Base-by-base conservation (phyloP, 2,113 vertebrate species). In the Elachura formosa region DNA sequence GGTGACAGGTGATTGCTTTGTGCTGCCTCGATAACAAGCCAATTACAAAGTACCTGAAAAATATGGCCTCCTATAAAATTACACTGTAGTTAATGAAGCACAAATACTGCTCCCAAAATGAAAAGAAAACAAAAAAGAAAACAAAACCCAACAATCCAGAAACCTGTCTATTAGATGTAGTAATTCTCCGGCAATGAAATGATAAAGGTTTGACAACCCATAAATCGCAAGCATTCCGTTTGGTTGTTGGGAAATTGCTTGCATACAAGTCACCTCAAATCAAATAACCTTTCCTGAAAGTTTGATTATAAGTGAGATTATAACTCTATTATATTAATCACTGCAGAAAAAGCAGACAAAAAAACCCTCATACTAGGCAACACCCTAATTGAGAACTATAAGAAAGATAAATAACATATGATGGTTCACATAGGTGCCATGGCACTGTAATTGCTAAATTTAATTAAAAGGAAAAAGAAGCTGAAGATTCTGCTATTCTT, bases 321-420 rank as follows among this genome's bases (percentile, higher is more conserved):
- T 84, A 96, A 95, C 71, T 96, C 96, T 56, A 90, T 97, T 97
- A 97, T 75, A 87, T 93, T 85, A 95, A 95, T 91, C 92, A 92
- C 41, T 46, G 80, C 89, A 94, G 87, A 85, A 93, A 75, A 59
- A 85, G 59, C 86, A 86, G 87, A 64, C 74, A 61, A 92, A 87
- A 76, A 67, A 48, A 12, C 31, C 91, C 31, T 90, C 89, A 86
- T 38, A 91, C 72, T 95, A 97, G 96, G 76, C 90, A 96, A 94
- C 46, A 63, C 61, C 55, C 87, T 97, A 97, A 98, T 97, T 97
- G 91, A 95, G 96, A 97, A 95, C 97, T 97, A 95, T 96, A 94
- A 95, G 96, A 96, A 95, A 94, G 94, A 98, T 92, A 76, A 96
- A 93, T 91, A 97, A 83, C 96, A 95, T 94, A 86, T 72, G 93